Evolutionary conservation across 2,113 vertebrate species (phyloP).

Genomic region (Mustela lutreola): DNA sequence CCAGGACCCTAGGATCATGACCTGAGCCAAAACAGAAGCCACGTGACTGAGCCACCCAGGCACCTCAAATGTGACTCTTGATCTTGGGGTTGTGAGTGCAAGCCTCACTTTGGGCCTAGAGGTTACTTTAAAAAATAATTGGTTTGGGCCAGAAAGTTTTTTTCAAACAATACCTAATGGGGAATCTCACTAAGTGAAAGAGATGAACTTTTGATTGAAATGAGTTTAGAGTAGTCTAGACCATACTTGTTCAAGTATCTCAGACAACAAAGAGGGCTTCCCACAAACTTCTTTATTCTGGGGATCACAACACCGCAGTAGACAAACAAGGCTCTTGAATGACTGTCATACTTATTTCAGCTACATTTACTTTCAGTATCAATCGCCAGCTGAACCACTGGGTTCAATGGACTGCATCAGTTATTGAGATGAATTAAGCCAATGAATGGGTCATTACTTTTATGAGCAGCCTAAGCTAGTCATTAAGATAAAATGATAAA

Average conservation of each 20-base stretch:
- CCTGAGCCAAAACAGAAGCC: too few relatives aligned
- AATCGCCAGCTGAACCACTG: not conserved
- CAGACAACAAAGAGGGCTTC: not conserved
- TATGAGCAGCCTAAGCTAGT: slow-evolving; percentile 15
- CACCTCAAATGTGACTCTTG: not conserved
- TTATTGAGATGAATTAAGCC: slow-evolving; percentile 66
- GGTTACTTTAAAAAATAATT: not conserved
- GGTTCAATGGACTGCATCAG: slow-evolving; percentile 55
- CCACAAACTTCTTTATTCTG: not conserved
- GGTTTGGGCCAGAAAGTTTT: not conserved
- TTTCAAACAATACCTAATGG: slow-evolving; percentile 8
- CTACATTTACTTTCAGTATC: slow-evolving; percentile 35
- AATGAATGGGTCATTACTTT: slow-evolving; percentile 64
- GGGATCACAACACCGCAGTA: not conserved
- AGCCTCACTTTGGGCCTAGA: not conserved
- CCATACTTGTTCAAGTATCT: not conserved
- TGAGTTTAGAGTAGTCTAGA: not conserved
- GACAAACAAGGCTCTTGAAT: slow-evolving; percentile 19
- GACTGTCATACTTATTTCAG: slow-evolving; percentile 47
- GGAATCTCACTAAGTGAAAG: not conserved
- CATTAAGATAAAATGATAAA: slow-evolving; percentile 66
- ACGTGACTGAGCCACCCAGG: too few relatives aligned
- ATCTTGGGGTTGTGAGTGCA: not conserved
- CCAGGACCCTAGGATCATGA: too few relatives aligned
- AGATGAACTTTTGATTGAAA: not conserved